Conservation (phyloP, 2,888 invertebrate genomes). For the Lasius fuliginosus region DNA sequence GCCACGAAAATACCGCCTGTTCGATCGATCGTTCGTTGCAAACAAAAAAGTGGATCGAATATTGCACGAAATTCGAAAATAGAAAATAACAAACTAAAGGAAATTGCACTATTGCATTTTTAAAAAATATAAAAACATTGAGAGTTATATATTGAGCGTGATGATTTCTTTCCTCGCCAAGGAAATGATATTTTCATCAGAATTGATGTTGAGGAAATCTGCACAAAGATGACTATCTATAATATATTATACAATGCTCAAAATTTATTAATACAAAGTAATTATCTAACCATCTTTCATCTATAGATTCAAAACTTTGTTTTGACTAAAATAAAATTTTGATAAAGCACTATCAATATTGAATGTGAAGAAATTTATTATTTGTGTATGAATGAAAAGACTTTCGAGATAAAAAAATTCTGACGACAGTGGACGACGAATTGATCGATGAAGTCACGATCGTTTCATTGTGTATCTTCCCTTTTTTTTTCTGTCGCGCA, state of each 20-base stretch:
- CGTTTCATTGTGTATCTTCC: constrained; percentile 25
- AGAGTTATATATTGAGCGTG: neutral
- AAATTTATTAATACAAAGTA: neutral
- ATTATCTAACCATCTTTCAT: neutral
- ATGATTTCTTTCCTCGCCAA: neutral
- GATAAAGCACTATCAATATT: neutral
- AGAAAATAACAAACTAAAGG: neutral
- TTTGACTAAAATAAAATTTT: neutral
- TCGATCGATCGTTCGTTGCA: constrained; percentile 8
- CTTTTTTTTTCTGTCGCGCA: constrained; percentile 22
- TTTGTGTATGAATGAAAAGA: neutral
- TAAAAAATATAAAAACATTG: neutral
- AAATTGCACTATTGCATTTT: neutral
- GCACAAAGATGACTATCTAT: neutral
- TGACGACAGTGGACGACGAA: neutral
- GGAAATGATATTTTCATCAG: neutral
- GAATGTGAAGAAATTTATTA: neutral
- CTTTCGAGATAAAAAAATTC: neutral
- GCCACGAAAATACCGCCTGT: constrained; percentile 49
- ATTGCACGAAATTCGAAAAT: neutral
- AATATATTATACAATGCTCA: neutral
- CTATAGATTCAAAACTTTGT: neutral
- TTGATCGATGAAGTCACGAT: constrained; percentile 41
- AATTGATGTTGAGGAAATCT: neutral
- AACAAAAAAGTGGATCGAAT: constrained; percentile 24